phyloP scores from a whole-genome alignment of 2,113 vertebrate species.

The Dasyornis broadbenti region DNA sequence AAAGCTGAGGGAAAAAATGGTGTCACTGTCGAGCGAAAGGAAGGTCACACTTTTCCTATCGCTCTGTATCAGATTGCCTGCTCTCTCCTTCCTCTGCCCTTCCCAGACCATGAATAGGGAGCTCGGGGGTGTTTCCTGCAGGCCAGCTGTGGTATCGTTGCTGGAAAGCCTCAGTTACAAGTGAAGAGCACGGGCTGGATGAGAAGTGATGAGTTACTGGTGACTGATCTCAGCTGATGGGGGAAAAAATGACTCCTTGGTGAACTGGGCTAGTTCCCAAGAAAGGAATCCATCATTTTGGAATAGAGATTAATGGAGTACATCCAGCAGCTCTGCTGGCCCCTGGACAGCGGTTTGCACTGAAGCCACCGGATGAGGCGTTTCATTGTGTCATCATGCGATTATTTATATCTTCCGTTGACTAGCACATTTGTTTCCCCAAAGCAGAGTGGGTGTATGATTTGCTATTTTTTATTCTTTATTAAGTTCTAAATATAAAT shows the following conservation, averaged over 20 bases:
- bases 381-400: neutral
- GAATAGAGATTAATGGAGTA: neutral
- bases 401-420: conserved; percentile 52
- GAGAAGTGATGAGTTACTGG: neutral
- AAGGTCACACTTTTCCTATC: conserved; percentile 38
- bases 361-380: neutral
- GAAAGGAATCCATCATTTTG: neutral
- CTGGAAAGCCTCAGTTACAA: neutral
- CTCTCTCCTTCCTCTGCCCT: conserved; percentile 18
- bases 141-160: neutral
- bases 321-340: neutral
- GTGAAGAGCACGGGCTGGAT: neutral
- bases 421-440: conserved; percentile 36
- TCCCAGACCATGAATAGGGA: neutral
- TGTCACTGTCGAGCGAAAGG: neutral
- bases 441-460: conserved; percentile 25
- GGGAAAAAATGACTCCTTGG: neutral
- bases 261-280: neutral
- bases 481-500: conserved; percentile 59
- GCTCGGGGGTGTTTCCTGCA: conserved; percentile 40
- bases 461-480: conserved; percentile 53
- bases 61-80: neutral
- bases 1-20: conserved; percentile 10
- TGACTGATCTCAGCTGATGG: conserved; percentile 19
- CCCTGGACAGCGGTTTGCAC: neutral